A percentile compares a stretch with the other conserved stretches of the same genome.
Conservation (phyloP, 2,113 vertebrate species). For the Glaucomys volans region DNA sequence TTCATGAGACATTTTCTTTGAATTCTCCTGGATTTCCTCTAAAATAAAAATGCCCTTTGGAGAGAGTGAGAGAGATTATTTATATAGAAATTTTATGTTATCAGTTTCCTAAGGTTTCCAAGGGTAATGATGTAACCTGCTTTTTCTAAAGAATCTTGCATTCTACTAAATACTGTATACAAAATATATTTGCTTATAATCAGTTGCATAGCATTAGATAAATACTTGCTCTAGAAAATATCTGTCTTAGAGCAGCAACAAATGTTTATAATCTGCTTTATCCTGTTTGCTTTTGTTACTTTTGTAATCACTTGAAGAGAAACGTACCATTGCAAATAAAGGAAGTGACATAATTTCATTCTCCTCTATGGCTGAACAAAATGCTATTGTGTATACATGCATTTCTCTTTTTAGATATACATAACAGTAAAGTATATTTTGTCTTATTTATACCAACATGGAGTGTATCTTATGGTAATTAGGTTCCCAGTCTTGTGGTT, state of each 20-base stretch:
- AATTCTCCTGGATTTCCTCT: neutral
- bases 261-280: neutral
- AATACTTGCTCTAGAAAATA: neutral
- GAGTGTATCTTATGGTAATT: too few relatives aligned
- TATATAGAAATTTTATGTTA: neutral
- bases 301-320: neutral
- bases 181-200: neutral
- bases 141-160: neutral
- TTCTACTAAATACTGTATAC: neutral
- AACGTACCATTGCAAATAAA: neutral
- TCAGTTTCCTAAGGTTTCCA: neutral
- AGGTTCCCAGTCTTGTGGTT: too few relatives aligned
- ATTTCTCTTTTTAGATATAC: too few relatives aligned
- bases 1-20: constrained; percentile 3
- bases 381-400: too few relatives aligned
- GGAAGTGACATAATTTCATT: too few relatives aligned
- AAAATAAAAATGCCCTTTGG: neutral
- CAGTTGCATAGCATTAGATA: neutral
- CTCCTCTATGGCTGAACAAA: too few relatives aligned
- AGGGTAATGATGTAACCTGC: neutral
- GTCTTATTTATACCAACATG: too few relatives aligned
- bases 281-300: neutral
- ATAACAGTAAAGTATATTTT: too few relatives aligned
- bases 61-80: neutral
- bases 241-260: neutral